phyloP scores from a whole-genome alignment of 2,888 invertebrate genomes.

The Cerastis rubricosa region DNA sequence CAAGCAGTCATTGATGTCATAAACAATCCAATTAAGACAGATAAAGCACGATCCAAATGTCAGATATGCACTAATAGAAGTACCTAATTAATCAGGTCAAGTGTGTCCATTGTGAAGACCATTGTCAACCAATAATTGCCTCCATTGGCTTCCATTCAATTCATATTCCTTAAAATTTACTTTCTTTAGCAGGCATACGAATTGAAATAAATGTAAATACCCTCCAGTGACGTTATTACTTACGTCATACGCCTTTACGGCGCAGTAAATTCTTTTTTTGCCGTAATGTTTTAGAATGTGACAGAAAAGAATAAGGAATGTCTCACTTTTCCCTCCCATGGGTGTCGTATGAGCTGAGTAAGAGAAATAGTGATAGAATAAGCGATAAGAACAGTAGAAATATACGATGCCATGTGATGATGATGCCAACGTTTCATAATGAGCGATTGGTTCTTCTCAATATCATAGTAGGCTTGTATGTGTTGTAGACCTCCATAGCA shows the following conservation, averaged over 20 bases:
- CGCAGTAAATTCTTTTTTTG: conserved; percentile 40
- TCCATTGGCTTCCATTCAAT: conserved; percentile 32
- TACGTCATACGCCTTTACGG: conserved; percentile 55
- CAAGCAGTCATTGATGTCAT: background rate
- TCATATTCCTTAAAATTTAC: conserved; percentile 25
- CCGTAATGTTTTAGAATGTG: conserved; percentile 23
- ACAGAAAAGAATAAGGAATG: conserved; percentile 25
- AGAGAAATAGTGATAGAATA: background rate
- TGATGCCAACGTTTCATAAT: background rate
- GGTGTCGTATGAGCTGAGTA: conserved; percentile 13
- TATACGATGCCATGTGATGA: background rate
- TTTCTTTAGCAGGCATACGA: conserved; percentile 24
- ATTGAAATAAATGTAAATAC: conserved; percentile 46
- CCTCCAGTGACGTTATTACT: conserved; percentile 49
- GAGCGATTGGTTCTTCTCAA: background rate
- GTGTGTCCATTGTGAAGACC: background rate
- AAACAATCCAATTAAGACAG: background rate
- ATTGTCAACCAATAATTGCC: conserved; percentile 3
- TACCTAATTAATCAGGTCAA: conserved; percentile 1
- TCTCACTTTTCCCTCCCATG: background rate
- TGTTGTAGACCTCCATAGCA: background rate
- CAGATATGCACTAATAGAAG: background rate
- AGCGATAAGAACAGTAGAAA: background rate
- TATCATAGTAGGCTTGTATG: background rate
- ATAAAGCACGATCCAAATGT: background rate